Percentiles rank a stretch among this genome's conserved stretches.
phyloP scores from a whole-genome alignment of 2,888 invertebrate genomes.

The Anarsia innoxiella region DNA sequence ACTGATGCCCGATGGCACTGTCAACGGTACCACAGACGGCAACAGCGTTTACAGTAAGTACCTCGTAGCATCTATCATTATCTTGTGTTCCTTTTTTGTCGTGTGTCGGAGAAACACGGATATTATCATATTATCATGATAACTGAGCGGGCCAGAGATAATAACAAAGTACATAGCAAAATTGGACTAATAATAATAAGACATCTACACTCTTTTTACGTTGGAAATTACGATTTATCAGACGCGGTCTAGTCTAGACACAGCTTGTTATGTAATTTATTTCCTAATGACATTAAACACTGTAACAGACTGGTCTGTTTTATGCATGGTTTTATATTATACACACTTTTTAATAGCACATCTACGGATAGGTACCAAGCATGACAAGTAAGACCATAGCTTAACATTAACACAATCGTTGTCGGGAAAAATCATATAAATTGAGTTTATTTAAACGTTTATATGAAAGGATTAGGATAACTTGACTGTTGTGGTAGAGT shows the following conservation, averaged over 20 bases:
- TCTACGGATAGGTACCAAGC: too few species aligned
- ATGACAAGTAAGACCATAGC: too few species aligned
- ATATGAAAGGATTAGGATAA: too few species aligned
- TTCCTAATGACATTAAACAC: neutral
- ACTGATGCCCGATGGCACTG: conserved; percentile 87
- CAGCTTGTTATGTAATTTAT: conserved; percentile 5
- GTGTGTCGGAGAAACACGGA: neutral
- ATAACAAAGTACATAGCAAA: conserved; percentile 4
- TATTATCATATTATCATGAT: neutral
- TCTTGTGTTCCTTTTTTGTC: neutral
- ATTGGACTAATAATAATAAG: conserved; percentile 9
- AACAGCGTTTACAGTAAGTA: conserved; percentile 90
- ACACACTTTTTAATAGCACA: too few species aligned
- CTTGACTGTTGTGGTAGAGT: neutral
- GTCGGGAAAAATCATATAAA: too few species aligned
- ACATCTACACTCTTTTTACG: conserved; percentile 20
- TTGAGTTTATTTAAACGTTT: too few species aligned
- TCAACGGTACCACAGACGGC: conserved; percentile 88
- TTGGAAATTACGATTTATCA: conserved; percentile 28
- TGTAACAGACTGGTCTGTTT: too few species aligned
- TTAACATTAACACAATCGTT: too few species aligned
- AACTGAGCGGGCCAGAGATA: conserved; percentile 2
- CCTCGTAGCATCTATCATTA: neutral
- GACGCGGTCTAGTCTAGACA: conserved; percentile 29
- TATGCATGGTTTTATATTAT: too few species aligned